Evolutionary conservation across 1,140 invertebrate species (phyloP), one percentile per base, ranked within the genome.

Genomic region (Drusus annulatus): DNA sequence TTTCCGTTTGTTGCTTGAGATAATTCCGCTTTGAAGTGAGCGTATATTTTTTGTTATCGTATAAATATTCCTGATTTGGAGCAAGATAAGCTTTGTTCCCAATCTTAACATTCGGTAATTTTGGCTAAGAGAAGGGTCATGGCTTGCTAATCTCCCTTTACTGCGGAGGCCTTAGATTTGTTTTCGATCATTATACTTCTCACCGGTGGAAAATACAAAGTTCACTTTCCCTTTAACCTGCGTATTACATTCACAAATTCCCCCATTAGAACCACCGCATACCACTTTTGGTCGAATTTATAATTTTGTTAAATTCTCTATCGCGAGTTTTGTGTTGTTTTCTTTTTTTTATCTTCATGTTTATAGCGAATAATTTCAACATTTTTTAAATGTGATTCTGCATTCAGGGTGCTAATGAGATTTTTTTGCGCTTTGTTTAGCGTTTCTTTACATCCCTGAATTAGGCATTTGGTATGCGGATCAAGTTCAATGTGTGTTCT

Each of bases 401-500:
- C 21, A 56, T 8, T 21, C 54, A 56, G 54, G n/a, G 3, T 56
- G 54, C 54, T 56, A 56, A 56, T 56, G 54, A 56, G 54, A 56
- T n/a, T 56, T 17, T 56, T 56, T 56, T 21, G 2, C 36, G 36
- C 36, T 45, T 23, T 63, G 60, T 63, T 5, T 25, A 58, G 56
- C 52, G 73, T 60, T 76, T 60, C 73, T 54, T 76, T 76, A n/a
- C n/a, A 52, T 58, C 51, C 50, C 25, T 4, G 31, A 52, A 80
- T 52, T 65, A 75, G 73, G 62, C 65, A 62, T 76, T 80, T 80
- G 79, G 68, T 80, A 80, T 80, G 79, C 76, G 68, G 76, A 80
- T 80, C 76, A 54, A 8, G 23, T 51, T 80, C 51, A 28, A 51
- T 56, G 50, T 52, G 36, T 45, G 10, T 10, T 13, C 36, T 1